These are phyloP conservation scores for Branchinecta lynchi DNA, from an alignment of 1,140 invertebrate species.

Conservation along the genomic window DNA sequence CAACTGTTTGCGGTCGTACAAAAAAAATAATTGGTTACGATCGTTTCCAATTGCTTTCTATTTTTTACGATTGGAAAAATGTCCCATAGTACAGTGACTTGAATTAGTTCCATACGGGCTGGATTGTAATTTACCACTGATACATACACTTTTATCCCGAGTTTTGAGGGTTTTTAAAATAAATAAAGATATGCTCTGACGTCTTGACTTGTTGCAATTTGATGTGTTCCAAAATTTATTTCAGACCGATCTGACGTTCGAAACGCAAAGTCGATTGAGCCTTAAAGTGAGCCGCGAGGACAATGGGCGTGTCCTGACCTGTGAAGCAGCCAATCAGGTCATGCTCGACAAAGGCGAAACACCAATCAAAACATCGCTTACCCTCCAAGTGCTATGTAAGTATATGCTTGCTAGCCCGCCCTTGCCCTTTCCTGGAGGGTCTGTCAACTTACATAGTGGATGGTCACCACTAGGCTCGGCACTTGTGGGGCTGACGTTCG, in stretches of 20 bases:
- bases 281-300: conserved; percentile 65
- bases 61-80: no score
- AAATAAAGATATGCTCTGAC: neutral
- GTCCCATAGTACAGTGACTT: no score
- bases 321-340: conserved; percentile 63
- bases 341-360: conserved; percentile 49
- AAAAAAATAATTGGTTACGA: no score
- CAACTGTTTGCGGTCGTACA: no score
- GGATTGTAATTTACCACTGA: neutral
- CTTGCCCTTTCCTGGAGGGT: no score
- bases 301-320: conserved; percentile 58
- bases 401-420: conserved; percentile 25
- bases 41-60: no score
- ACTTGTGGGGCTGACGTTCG: no score
- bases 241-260: conserved; percentile 55
- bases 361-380: conserved; percentile 47
- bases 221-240: conserved; percentile 24
- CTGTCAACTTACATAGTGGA: no score
- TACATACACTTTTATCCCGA: no score
- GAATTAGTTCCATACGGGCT: no score
- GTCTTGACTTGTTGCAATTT: neutral
- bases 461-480: no score
- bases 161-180: no score
- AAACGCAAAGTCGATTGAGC: conserved; percentile 53
- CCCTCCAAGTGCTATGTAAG: conserved; percentile 69